A percentile compares a stretch with the other conserved stretches of the same genome.
These are phyloP conservation scores for Synergus umbraculus DNA, from an alignment of 2,888 invertebrate species.

Conservation along the genomic window DNA sequence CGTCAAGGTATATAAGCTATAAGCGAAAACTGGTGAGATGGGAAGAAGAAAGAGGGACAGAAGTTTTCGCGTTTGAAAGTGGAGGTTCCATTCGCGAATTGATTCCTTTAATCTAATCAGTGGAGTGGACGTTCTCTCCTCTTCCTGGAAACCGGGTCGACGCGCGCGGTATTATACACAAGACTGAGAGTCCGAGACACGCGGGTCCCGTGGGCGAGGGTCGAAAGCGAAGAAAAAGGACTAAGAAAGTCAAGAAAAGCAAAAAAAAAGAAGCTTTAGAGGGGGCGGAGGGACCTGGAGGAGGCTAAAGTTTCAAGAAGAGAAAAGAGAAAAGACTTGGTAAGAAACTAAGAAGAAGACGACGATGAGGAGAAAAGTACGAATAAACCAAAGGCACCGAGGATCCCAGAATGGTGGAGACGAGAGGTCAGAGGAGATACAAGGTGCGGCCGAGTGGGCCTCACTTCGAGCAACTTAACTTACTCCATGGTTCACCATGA, in stretches of 20 bases:
- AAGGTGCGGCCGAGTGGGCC: conserved; percentile 62
- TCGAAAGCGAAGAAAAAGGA: conserved; percentile 53
- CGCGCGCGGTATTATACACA: conserved; percentile 49
- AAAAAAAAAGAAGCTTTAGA: conserved; percentile 44
- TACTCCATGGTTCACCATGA: conserved; percentile 65
- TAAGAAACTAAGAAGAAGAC: conserved; percentile 31
- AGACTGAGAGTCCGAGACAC: conserved; percentile 54
- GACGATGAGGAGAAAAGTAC: conserved; percentile 50
- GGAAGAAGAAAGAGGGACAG: background rate
- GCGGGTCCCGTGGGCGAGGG: conserved; percentile 57
- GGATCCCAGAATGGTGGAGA: conserved; percentile 46
- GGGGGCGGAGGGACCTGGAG: conserved; percentile 48
- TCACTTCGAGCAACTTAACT: conserved; percentile 62
- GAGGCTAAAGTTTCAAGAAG: conserved; percentile 56
- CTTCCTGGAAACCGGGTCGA: conserved; percentile 72
- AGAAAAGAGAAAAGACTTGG: conserved; percentile 41
- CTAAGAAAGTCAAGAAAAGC: conserved; percentile 22
- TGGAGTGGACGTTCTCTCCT: conserved; percentile 53
- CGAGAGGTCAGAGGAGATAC: conserved; percentile 54
- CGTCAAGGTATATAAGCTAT: conserved; percentile 14
- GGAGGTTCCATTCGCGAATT: conserved; percentile 52
- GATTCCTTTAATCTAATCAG: conserved; percentile 58
- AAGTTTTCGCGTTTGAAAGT: conserved; percentile 41
- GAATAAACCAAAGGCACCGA: conserved; percentile 43
- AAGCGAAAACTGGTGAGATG: conserved; percentile 6